These are phyloP conservation scores for Eubasilissa regina DNA, from an alignment of 1,140 invertebrate genomes.

Conservation along the genomic window DNA sequence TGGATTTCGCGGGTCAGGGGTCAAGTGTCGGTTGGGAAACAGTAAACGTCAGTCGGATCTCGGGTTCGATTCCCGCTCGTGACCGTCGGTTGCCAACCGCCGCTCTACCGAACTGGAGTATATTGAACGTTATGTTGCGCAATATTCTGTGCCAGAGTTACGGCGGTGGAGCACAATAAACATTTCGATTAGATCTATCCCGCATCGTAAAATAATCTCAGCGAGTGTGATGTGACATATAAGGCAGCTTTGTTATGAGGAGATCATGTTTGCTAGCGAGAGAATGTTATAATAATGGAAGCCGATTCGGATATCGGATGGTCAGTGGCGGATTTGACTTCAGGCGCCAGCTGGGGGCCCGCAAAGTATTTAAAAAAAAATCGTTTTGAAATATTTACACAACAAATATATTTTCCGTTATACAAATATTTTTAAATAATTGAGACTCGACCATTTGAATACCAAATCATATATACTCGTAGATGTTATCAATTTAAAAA, in stretches of 20 bases:
- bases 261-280: no score
- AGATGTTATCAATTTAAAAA: no score
- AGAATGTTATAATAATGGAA: no score
- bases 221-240: conserved; percentile 11
- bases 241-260: background rate
- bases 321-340: no score
- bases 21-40: conserved; percentile 44
- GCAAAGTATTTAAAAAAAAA: no score
- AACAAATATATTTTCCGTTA: no score
- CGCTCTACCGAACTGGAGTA: conserved; percentile 36
- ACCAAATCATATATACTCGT: no score
- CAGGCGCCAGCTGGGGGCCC: no score
- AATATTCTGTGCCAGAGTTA: background rate
- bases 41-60: conserved; percentile 40
- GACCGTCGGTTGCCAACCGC: conserved; percentile 24
- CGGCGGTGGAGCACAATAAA: conserved; percentile 4
- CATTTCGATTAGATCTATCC: conserved; percentile 14
- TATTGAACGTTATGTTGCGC: conserved; percentile 21
- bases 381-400: no score
- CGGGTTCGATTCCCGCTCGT: conserved; percentile 33
- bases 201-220: conserved; percentile 23
- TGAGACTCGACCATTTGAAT: no score
- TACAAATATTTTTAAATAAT: no score
- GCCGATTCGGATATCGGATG: no score
- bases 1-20: conserved; percentile 27